A percentile compares a stretch with the other conserved stretches of the same genome.
Conservation (phyloP, 2,888 invertebrate genomes). For the Lasioglossum zephyrum region DNA sequence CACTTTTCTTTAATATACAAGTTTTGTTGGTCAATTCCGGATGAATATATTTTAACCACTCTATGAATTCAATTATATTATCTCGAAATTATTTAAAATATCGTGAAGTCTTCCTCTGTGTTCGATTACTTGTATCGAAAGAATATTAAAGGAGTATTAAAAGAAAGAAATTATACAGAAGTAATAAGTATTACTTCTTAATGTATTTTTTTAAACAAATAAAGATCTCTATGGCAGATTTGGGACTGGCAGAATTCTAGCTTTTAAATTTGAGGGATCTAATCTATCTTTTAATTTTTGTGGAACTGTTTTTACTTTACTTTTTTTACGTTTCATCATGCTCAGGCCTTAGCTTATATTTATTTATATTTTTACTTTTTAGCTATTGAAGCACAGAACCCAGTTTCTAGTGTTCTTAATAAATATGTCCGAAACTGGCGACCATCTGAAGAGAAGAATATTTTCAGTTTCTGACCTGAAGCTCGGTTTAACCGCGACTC, state of each 20-base stretch:
- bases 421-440: constrained; percentile 74
- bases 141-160: not conserved
- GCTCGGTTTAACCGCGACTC: constrained; percentile 74
- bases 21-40: not conserved
- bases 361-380: constrained; percentile 17
- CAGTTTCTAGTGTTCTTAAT: constrained; percentile 78
- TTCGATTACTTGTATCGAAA: not conserved
- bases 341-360: not conserved
- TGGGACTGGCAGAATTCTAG: not conserved
- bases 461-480: constrained; percentile 79
- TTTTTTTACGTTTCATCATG: not conserved
- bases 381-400: constrained; percentile 79
- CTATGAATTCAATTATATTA: too few species aligned
- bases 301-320: not conserved
- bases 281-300: not conserved
- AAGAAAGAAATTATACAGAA: too few species aligned
- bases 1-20: not conserved
- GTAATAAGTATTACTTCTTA: not conserved
- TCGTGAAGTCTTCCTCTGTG: not conserved
- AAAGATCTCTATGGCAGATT: not conserved
- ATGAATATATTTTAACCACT: not conserved
- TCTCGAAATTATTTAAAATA: too few species aligned
- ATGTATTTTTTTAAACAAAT: not conserved
- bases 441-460: constrained; percentile 74
- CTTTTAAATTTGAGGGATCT: not conserved